phyloP scores from a whole-genome alignment of 92 coral and sea anemone species.

The Porites cylindrica region DNA sequence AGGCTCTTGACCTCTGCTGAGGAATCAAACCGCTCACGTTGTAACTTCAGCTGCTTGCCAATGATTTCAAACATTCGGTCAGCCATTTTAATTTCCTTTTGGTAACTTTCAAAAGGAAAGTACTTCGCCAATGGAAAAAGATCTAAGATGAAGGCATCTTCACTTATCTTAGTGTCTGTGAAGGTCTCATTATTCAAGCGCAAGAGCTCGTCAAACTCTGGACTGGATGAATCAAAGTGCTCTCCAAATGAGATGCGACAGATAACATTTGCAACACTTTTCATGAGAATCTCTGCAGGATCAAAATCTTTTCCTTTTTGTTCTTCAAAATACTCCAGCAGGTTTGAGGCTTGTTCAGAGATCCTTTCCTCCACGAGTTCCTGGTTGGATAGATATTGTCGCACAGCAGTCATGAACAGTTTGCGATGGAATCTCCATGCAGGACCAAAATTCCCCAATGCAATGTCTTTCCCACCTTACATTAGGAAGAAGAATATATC shows the following conservation, averaged over 20 bases:
- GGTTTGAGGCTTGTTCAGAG: conserved; percentile 34
- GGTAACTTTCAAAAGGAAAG: not conserved
- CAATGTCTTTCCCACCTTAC: conserved; percentile 49
- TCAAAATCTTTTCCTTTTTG: conserved; percentile 60
- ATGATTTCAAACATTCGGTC: conserved; percentile 37
- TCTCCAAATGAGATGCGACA: conserved; percentile 55
- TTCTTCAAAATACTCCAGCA: conserved; percentile 32
- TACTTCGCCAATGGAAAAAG: conserved; percentile 28
- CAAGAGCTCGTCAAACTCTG: conserved; percentile 49
- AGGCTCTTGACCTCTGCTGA: conserved; percentile 18
- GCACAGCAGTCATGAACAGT: conserved; percentile 34
- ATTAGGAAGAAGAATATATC: not conserved
- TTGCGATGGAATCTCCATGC: conserved; percentile 56
- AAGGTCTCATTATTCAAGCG: not conserved
- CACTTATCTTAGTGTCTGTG: conserved; percentile 20
- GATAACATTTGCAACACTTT: conserved; percentile 57
- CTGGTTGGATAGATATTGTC: conserved; percentile 49
- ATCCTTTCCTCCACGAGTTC: conserved; percentile 39
- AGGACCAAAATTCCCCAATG: conserved; percentile 44
- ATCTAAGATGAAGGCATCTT: conserved; percentile 5
- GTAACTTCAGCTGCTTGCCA: conserved; percentile 12
- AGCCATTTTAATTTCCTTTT: not conserved
- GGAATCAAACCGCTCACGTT: not conserved
- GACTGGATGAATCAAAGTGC: conserved; percentile 37
- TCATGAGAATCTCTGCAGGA: conserved; percentile 40